phyloP scores from a whole-genome alignment of 2,888 invertebrate species.

The Zonitis immaculata region DNA sequence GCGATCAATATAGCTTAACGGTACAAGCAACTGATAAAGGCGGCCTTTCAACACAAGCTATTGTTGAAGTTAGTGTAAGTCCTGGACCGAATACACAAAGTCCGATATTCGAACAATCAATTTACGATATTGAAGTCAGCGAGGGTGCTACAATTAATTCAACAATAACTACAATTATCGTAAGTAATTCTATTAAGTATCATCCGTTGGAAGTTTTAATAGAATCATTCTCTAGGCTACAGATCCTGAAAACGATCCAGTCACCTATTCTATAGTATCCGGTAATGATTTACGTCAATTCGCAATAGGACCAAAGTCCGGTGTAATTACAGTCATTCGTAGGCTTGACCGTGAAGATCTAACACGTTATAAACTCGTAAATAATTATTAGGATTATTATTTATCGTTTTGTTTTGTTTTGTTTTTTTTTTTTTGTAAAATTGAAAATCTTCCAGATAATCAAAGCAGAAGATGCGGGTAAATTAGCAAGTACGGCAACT shows the following conservation, averaged over 20 bases:
- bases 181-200: conserved; percentile 44
- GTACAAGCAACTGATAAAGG: conserved; percentile 77
- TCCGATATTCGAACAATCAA: conserved; percentile 74
- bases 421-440: too few species aligned
- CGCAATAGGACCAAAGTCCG: conserved; percentile 77
- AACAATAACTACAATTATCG: conserved; percentile 72
- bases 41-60: conserved; percentile 76
- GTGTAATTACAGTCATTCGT: conserved; percentile 81
- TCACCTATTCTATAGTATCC: conserved; percentile 79
- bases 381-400: too few species aligned
- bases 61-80: conserved; percentile 78
- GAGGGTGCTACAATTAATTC: conserved; percentile 87
- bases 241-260: conserved; percentile 84
- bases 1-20: conserved; percentile 85
- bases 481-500: conserved; percentile 73
- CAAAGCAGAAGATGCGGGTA: conserved; percentile 81
- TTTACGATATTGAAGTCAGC: conserved; percentile 83
- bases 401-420: too few species aligned
- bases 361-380: conserved; percentile 81
- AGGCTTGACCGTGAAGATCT: conserved; percentile 83
- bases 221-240: conserved; percentile 60
- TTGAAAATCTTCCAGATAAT: conserved; percentile 56
- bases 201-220: neutral
- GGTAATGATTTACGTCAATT: conserved; percentile 89
- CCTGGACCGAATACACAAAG: conserved; percentile 79